Conservation (phyloP, 37 sponge, comb jelly and placozoan genomes). For the Agelas oroides region DNA sequence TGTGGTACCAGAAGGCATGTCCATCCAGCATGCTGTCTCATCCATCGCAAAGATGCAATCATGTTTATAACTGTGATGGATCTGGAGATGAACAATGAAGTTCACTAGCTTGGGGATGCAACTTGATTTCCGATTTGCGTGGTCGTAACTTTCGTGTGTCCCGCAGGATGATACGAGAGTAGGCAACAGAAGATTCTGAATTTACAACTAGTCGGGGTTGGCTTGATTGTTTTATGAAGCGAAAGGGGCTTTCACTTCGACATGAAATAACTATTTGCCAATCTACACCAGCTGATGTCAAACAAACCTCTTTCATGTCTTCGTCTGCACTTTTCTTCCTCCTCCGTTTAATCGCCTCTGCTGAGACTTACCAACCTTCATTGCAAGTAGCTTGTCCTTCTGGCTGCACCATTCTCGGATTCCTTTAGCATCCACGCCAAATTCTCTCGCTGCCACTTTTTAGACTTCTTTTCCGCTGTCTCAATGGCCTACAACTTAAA, state of each 20-base stretch:
- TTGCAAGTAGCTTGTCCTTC: not conserved
- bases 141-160: no score
- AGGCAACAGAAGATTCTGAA: no score
- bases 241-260: constrained; percentile 8
- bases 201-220: no score
- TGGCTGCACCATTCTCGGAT: constrained; percentile 39
- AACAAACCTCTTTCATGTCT: constrained; percentile 38
- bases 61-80: constrained; percentile 14
- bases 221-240: constrained; percentile 30
- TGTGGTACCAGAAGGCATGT: constrained; percentile 50
- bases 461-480: constrained; percentile 8
- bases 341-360: not conserved
- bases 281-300: no score
- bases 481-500: constrained; percentile 28
- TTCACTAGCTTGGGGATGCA: constrained; percentile 51
- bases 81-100: constrained; percentile 17
- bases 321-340: constrained; percentile 30
- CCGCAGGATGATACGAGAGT: no score
- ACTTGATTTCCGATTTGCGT: no score
- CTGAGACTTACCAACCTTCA: not conserved
- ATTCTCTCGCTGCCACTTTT: not conserved
- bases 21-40: constrained; percentile 71
- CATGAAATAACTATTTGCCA: constrained; percentile 16
- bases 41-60: constrained; percentile 59
- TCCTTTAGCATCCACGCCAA: constrained; percentile 26